A percentile compares a stretch with the other conserved stretches of the same genome.
Evolutionary conservation across 2,113 vertebrate species (phyloP).

Genomic region (Piprites chloris): DNA sequence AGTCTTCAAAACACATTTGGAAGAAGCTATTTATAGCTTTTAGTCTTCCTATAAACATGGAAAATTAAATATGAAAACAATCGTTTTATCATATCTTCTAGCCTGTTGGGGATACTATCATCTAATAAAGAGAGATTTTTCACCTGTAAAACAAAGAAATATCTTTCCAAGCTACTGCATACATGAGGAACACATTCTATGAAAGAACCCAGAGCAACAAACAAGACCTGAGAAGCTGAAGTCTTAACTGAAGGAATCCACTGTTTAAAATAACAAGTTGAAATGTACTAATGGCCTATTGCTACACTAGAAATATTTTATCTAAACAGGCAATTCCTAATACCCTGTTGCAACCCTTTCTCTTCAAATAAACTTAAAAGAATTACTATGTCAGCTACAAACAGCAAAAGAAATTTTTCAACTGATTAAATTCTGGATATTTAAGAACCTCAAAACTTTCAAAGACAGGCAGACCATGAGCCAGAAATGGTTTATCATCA

Average conservation of each 20-base stretch:
- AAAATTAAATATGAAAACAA: not conserved
- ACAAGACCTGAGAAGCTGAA: not conserved
- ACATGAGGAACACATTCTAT: not conserved
- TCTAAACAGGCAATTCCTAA: not conserved
- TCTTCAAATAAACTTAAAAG: not conserved
- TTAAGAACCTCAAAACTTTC: not conserved
- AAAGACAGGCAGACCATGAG: not conserved
- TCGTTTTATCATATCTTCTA: not conserved
- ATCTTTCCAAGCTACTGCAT: not conserved
- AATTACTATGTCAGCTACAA: not conserved
- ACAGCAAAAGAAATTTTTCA: not conserved
- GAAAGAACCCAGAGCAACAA: not conserved
- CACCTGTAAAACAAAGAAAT: not conserved
- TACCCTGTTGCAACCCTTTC: not conserved
- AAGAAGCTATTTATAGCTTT: not conserved
- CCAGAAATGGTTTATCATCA: not conserved
- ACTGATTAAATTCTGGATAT: not conserved
- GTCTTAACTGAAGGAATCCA: not conserved
- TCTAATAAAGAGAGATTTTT: not conserved
- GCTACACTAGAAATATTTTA: not conserved
- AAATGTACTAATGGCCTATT: not conserved
- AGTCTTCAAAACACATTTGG: not conserved
- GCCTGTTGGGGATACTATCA: not conserved
- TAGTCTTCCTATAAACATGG: not conserved
- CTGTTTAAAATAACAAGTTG: not conserved